A percentile compares a stretch with the other conserved stretches of the same genome.
These are phyloP conservation scores for Tenualosa ilisha DNA, from an alignment of 2,797 vertebrate genomes.

Conservation along the genomic window DNA sequence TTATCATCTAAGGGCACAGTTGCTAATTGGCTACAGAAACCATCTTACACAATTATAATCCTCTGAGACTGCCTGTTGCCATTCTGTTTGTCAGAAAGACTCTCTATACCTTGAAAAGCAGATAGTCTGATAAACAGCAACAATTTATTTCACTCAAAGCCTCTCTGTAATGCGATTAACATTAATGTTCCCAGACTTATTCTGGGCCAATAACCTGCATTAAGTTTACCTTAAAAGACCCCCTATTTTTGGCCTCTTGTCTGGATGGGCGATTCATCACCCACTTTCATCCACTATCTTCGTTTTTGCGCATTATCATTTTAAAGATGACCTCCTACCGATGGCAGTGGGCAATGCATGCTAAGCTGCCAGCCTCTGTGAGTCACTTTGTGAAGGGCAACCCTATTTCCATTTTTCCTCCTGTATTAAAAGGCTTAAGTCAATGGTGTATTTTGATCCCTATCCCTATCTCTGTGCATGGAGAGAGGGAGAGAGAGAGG, in stretches of 20 bases:
- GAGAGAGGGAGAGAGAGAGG: constrained; percentile 12
- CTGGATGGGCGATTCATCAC: not conserved
- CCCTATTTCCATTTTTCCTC: constrained; percentile 8
- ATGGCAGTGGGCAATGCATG: not conserved
- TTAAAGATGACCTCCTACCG: constrained; percentile 23
- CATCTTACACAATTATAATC: not conserved
- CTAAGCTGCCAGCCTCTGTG: constrained; percentile 1
- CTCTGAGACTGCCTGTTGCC: not conserved
- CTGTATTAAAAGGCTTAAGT: constrained; percentile 25
- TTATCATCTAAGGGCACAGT: not conserved
- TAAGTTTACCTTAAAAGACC: not conserved
- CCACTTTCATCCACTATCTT: constrained; percentile 4
- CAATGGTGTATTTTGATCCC: constrained; percentile 18
- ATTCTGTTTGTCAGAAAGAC: not conserved
- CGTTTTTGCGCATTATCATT: constrained; percentile 7
- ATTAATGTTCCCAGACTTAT: not conserved
- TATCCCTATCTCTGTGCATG: not conserved
- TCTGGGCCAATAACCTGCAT: not conserved
- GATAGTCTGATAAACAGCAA: not conserved
- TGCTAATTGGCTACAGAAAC: constrained; percentile 3
- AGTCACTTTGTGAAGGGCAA: constrained; percentile 24
- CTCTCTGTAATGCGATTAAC: not conserved
- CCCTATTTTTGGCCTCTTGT: not conserved
- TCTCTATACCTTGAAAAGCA: not conserved
- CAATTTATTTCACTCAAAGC: not conserved